A percentile compares a stretch with the other conserved stretches of the same genome.
Conservation (phyloP, 1,140 invertebrate species). For the Philopotamus ludificatus region DNA sequence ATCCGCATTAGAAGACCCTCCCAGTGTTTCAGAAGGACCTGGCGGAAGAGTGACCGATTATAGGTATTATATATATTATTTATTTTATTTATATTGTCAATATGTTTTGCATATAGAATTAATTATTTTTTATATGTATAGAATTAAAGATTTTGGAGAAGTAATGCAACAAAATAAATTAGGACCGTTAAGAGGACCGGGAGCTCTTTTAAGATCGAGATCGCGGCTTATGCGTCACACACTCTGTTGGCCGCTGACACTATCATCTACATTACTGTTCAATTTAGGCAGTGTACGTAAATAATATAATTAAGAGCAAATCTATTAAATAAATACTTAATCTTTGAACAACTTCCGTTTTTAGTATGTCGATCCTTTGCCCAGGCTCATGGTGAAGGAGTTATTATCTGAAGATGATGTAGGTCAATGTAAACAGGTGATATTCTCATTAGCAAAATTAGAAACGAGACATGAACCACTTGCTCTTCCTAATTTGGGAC, state of each 20-base stretch:
- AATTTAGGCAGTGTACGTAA: conserved; percentile 76
- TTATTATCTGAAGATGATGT: conserved; percentile 82
- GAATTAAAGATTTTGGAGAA: conserved; percentile 79
- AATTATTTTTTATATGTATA: conserved; percentile 45
- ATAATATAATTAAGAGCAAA: conserved; percentile 20
- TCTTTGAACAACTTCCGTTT: conserved; percentile 20
- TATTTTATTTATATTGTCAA: conserved; percentile 26
- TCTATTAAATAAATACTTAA: conserved; percentile 12
- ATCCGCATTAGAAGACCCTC: conserved; percentile 91
- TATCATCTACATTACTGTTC: conserved; percentile 86
- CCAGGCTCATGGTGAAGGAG: conserved; percentile 78
- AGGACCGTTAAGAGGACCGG: conserved; percentile 60
- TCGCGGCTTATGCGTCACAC: conserved; percentile 74
- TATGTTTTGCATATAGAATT: conserved; percentile 8
- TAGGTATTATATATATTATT: conserved; percentile 48
- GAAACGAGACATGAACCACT: conserved; percentile 83
- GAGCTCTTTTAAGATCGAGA: conserved; percentile 63
- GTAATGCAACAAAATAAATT: conserved; percentile 85
- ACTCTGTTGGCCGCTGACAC: conserved; percentile 90
- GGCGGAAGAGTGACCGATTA: conserved; percentile 94
- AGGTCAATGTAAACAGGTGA: conserved; percentile 83
- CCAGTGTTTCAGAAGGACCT: conserved; percentile 89
- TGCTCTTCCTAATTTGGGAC: conserved; percentile 44
- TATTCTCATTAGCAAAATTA: conserved; percentile 77
- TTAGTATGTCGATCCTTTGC: conserved; percentile 78